Percentiles rank a stretch among this genome's conserved stretches.
phyloP scores from a whole-genome alignment of 2,113 vertebrate species.

The Archilochus colubris region DNA sequence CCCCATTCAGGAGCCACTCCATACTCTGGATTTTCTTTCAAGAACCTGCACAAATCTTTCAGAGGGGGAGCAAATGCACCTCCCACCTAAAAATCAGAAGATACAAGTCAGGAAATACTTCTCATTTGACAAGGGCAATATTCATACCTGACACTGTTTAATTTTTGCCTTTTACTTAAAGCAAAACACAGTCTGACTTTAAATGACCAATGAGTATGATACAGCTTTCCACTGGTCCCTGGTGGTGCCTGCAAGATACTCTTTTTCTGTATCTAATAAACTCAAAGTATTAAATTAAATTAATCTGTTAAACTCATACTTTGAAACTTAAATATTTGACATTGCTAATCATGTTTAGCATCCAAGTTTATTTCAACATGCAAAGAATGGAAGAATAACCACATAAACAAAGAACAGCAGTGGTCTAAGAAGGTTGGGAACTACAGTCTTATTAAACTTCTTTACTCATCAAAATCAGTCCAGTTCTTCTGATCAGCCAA shows the following conservation, averaged over 20 bases:
- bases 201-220: not conserved
- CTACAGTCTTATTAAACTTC: not conserved
- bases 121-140: not conserved
- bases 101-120: not conserved
- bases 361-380: not conserved
- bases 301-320: not conserved
- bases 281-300: not conserved
- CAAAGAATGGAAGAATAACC: not conserved
- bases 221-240: not conserved
- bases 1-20: constrained; percentile 98
- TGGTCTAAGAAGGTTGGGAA: rapidly evolving
- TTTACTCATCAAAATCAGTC: not conserved
- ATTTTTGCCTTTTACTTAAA: not conserved
- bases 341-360: not conserved
- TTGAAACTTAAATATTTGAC: not conserved
- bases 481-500: not conserved
- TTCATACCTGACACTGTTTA: not conserved
- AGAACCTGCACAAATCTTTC: constrained; percentile 94
- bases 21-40: constrained; percentile 97
- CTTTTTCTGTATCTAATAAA: not conserved
- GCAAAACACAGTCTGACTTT: not conserved
- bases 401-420: not conserved
- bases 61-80: constrained; percentile 96
- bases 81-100: constrained; percentile 83
- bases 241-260: not conserved